A percentile compares a stretch with the other conserved stretches of the same genome.
Conservation (phyloP, 2,113 vertebrate genomes). For the Ranitomeya variabilis region DNA sequence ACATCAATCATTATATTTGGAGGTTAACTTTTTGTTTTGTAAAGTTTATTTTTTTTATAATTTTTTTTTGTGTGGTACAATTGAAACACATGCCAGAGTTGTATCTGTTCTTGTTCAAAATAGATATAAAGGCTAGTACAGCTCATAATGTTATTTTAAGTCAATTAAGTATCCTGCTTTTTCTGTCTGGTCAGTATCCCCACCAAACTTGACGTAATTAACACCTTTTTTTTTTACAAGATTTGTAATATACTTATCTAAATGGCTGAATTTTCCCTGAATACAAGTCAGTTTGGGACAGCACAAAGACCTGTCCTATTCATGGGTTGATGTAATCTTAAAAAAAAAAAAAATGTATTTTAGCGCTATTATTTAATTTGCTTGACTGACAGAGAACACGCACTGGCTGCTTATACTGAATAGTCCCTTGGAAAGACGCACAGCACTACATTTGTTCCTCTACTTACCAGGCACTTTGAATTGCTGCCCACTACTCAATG, state of each 20-base stretch:
- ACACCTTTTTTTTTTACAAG: not conserved
- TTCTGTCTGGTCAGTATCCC: not conserved
- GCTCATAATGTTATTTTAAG: not conserved
- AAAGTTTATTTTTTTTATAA: not conserved
- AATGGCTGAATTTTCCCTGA: not conserved
- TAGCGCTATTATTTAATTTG: slow-evolving; percentile 43
- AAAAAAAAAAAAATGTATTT: slow-evolving; percentile 9
- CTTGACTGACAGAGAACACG: slow-evolving; percentile 34
- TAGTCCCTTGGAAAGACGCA: slow-evolving; percentile 18
- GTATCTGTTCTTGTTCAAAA: too few relatives aligned
- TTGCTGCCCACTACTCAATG: slow-evolving; percentile 50
- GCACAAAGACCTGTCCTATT: not conserved
- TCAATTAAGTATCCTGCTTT: not conserved
- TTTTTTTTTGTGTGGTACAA: too few relatives aligned
- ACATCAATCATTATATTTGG: not conserved
- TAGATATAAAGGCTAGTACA: too few relatives aligned
- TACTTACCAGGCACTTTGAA: slow-evolving; percentile 41
- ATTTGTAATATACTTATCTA: not conserved
- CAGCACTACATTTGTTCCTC: slow-evolving; percentile 51
- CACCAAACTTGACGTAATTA: slow-evolving; percentile 1
- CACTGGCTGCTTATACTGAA: slow-evolving; percentile 26
- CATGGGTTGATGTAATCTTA: not conserved
- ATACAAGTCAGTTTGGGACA: not conserved
- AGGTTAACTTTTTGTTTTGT: not conserved
- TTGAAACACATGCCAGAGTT: too few relatives aligned